Conservation (phyloP, 2,113 vertebrate genomes). For the Anarrhichthys ocellatus region DNA sequence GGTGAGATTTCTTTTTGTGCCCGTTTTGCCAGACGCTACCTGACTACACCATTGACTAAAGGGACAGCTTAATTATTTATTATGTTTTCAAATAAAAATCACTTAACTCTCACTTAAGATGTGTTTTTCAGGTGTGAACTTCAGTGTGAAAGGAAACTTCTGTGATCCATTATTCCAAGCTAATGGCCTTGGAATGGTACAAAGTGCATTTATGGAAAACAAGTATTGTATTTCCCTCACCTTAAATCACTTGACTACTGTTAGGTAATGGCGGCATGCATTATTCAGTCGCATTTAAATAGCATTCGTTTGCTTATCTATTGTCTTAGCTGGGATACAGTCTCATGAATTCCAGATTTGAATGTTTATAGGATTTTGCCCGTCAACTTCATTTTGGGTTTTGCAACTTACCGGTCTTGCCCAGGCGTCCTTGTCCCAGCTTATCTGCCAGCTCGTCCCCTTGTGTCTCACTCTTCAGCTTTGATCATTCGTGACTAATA, state of each 20-base stretch:
- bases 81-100: slow-evolving; percentile 50
- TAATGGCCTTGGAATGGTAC: slow-evolving; percentile 52
- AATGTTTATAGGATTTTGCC: neutral
- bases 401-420: neutral
- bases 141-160: slow-evolving; percentile 53
- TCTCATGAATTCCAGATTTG: slow-evolving; percentile 13
- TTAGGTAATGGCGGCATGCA: slow-evolving; percentile 45
- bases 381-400: slow-evolving; percentile 8
- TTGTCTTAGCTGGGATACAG: slow-evolving; percentile 8
- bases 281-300: slow-evolving; percentile 56
- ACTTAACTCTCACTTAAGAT: slow-evolving; percentile 38
- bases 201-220: slow-evolving; percentile 56
- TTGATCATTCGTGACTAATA: slow-evolving; percentile 4
- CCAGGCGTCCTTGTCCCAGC: neutral
- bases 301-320: slow-evolving; percentile 2
- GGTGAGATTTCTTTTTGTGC: neutral
- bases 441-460: neutral
- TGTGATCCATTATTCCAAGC: slow-evolving; percentile 52
- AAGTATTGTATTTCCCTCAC: slow-evolving; percentile 47
- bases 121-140: slow-evolving; percentile 43
- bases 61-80: slow-evolving; percentile 59
- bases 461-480: neutral
- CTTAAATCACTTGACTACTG: slow-evolving; percentile 55
- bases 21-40: neutral
- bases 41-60: slow-evolving; percentile 25